Evolutionary conservation across 2,113 vertebrate species (phyloP).

Genomic region (Cavia aperea): DNA sequence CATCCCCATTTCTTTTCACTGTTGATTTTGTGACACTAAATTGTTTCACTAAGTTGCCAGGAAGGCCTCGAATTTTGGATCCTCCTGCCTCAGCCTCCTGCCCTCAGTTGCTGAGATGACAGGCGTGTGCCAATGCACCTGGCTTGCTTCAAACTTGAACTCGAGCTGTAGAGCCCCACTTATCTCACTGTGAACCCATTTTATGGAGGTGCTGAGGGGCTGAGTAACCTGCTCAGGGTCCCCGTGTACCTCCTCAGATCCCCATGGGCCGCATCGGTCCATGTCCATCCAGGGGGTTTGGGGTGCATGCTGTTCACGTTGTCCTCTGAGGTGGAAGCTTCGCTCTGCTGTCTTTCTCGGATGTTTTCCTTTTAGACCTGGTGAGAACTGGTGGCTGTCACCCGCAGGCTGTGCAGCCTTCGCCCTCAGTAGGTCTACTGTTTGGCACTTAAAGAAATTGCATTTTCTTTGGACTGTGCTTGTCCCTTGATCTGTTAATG

Average conservation of each 20-base stretch:
- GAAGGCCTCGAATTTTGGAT: background rate
- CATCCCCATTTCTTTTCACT: background rate
- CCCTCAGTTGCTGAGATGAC: background rate
- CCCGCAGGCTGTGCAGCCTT: background rate
- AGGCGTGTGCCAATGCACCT: background rate
- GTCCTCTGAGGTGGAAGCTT: constrained; percentile 4
- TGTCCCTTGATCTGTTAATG: background rate
- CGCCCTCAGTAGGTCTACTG: background rate
- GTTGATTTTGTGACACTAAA: background rate
- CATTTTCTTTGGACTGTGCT: background rate
- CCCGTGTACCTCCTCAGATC: background rate
- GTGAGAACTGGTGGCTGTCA: background rate
- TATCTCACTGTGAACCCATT: background rate
- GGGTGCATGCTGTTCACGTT: background rate
- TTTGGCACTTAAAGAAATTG: background rate
- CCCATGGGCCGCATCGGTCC: background rate
- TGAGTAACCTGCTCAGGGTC: background rate
- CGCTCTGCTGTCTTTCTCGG: background rate
- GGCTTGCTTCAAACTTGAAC: background rate
- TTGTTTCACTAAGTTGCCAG: background rate
- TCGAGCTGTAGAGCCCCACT: background rate
- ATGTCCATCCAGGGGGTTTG: background rate
- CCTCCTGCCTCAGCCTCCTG: background rate
- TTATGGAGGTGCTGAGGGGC: background rate
- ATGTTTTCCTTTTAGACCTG: background rate